phyloP scores from a whole-genome alignment of 2,113 vertebrate genomes.

The Ceratotherium simum region DNA sequence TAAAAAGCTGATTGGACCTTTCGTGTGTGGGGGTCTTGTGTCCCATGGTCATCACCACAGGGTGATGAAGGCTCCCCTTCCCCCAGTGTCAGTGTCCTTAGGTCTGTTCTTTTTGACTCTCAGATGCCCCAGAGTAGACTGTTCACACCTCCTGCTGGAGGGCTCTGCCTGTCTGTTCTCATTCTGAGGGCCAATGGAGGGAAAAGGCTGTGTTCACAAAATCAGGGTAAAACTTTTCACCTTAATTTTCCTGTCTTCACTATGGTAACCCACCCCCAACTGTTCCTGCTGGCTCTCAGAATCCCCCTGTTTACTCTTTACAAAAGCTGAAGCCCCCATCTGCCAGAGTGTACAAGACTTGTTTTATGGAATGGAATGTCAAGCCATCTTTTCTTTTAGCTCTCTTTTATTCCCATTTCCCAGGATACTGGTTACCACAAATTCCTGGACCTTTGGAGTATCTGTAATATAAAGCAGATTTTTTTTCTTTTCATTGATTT shows the following conservation, averaged over 20 bases:
- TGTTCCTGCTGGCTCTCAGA: neutral
- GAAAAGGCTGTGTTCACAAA: neutral
- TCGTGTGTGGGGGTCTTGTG: neutral
- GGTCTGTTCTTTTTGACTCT: neutral
- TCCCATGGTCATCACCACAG: too few relatives aligned
- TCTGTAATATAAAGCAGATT: neutral
- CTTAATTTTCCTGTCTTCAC: neutral
- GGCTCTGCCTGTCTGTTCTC: neutral
- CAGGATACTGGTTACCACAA: neutral
- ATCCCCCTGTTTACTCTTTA: neutral
- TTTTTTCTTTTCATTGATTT: neutral
- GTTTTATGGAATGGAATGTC: neutral
- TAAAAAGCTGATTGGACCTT: neutral
- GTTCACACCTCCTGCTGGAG: neutral
- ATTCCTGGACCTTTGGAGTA: neutral
- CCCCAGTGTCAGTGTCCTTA: neutral
- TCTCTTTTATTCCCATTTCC: neutral
- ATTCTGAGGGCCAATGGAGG: neutral
- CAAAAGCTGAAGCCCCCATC: neutral
- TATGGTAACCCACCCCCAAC: neutral
- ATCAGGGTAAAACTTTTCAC: neutral
- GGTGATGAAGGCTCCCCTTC: neutral
- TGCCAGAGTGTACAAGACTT: neutral
- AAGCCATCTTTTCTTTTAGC: neutral
- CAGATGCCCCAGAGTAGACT: neutral